Conservation (phyloP, 2,113 vertebrate genomes). For the Mohoua ochrocephala region DNA sequence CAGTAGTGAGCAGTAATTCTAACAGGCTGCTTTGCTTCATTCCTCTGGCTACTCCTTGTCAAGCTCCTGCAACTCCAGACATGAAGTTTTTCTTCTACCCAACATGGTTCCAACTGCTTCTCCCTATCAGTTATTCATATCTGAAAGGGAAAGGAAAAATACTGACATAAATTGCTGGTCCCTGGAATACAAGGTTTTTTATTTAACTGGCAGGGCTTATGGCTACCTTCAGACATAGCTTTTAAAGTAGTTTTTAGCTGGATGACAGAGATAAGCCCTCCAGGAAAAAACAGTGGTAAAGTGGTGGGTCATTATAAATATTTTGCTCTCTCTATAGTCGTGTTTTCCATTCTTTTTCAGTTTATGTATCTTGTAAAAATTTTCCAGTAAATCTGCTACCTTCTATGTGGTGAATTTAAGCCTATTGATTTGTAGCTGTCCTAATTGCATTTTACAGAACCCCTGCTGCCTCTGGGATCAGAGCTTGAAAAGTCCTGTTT, state of each 20-base stretch:
- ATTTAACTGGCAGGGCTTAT: not conserved
- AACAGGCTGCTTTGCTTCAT: not conserved
- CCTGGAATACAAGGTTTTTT: not conserved
- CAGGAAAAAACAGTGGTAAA: not conserved
- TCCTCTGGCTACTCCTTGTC: not conserved
- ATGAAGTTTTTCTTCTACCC: not conserved
- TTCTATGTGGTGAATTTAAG: not conserved
- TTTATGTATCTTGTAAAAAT: not conserved
- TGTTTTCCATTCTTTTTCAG: not conserved
- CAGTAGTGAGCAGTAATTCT: not conserved
- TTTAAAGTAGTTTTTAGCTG: not conserved
- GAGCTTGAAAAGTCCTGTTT: not conserved
- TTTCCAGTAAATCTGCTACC: slow-evolving; percentile 9
- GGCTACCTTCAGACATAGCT: not conserved
- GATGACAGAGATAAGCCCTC: not conserved
- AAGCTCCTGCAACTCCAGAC: not conserved
- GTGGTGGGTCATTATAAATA: not conserved
- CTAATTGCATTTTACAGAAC: slow-evolving; percentile 14
- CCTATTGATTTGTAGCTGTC: slow-evolving; percentile 9
- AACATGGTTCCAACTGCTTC: not conserved
- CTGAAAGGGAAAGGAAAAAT: not conserved
- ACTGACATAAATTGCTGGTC: not conserved
- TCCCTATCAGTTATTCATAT: not conserved
- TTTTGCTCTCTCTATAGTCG: not conserved
- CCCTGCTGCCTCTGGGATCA: not conserved